A percentile compares a stretch with the other conserved stretches of the same genome.
Evolutionary conservation across 30 jellyfish, hydroid and myxozoan genomes (phyloP).

Genomic region (Mastigias papua): DNA sequence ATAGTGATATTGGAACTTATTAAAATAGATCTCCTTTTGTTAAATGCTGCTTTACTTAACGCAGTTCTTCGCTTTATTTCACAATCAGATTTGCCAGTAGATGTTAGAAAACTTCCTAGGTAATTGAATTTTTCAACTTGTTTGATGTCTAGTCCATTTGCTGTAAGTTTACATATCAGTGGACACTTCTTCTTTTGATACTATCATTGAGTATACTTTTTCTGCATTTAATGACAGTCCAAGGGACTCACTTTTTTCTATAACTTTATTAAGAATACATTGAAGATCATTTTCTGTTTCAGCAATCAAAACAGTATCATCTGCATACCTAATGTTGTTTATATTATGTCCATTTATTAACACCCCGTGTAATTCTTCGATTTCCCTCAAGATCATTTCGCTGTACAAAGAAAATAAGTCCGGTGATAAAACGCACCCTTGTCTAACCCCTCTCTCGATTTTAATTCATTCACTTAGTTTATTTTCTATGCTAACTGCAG

Average conservation of each 20-base stretch:
- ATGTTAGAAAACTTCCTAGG: constrained; percentile 55
- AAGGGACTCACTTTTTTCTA: constrained; percentile 9
- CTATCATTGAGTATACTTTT: constrained; percentile 53
- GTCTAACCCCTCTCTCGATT: constrained; percentile 51
- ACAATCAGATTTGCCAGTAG: constrained; percentile 72
- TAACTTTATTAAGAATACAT: constrained; percentile 10
- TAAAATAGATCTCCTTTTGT: constrained; percentile 56
- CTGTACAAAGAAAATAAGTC: constrained; percentile 39
- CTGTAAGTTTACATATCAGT: constrained; percentile 54
- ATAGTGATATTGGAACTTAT: constrained; percentile 27
- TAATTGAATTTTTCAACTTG: constrained; percentile 52
- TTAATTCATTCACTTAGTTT: too few relatives aligned
- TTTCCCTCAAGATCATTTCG: constrained; percentile 42
- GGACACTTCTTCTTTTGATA: constrained; percentile 34
- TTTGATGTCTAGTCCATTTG: constrained; percentile 47
- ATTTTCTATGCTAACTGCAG: constrained; percentile 15
- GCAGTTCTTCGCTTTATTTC: constrained; percentile 55
- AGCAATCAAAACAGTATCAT: constrained; percentile 53
- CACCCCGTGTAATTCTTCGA: constrained; percentile 11
- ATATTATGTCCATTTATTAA: constrained; percentile 3
- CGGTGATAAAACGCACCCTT: constrained; percentile 50
- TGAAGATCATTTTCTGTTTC: constrained; percentile 25
- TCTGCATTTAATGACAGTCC: neutral
- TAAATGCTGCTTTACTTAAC: constrained; percentile 53
- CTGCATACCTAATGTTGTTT: constrained; percentile 29